phyloP scores from a whole-genome alignment of 1,140 invertebrate genomes.

The Leptinotarsa undecemlineata region DNA sequence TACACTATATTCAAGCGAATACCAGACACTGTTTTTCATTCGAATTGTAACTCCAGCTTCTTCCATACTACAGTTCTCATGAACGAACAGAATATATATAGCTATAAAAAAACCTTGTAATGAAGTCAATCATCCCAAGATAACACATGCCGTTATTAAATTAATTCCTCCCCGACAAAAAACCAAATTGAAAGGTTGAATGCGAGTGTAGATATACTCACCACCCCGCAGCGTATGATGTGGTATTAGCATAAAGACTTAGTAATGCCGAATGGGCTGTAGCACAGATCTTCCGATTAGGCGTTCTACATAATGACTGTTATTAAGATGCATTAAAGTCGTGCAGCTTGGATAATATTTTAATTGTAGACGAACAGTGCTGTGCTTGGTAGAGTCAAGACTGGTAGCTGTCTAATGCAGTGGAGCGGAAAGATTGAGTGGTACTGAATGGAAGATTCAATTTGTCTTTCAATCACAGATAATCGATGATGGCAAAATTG shows the following conservation, averaged over 20 bases:
- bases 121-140: neutral
- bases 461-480: neutral
- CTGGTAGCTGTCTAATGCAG: neutral
- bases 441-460: neutral
- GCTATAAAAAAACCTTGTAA: neutral
- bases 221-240: constrained; percentile 13
- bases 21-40: too few relatives aligned
- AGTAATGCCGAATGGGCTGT: constrained; percentile 22
- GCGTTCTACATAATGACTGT: constrained; percentile 40
- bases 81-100: neutral
- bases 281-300: constrained; percentile 29
- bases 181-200: neutral
- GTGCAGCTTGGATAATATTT: constrained; percentile 47
- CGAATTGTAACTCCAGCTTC: too few relatives aligned
- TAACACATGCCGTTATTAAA: neutral
- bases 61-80: too few relatives aligned
- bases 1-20: too few relatives aligned
- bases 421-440: neutral
- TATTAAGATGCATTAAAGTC: constrained; percentile 48
- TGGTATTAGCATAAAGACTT: constrained; percentile 33
- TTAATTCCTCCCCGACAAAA: constrained; percentile 1
- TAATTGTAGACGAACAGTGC: constrained; percentile 35
- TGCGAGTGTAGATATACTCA: neutral
- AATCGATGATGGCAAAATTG: neutral
- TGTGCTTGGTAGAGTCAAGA: neutral